These are phyloP conservation scores for Motacilla alba DNA, from an alignment of 2,113 vertebrate genomes.

Conservation along the genomic window DNA sequence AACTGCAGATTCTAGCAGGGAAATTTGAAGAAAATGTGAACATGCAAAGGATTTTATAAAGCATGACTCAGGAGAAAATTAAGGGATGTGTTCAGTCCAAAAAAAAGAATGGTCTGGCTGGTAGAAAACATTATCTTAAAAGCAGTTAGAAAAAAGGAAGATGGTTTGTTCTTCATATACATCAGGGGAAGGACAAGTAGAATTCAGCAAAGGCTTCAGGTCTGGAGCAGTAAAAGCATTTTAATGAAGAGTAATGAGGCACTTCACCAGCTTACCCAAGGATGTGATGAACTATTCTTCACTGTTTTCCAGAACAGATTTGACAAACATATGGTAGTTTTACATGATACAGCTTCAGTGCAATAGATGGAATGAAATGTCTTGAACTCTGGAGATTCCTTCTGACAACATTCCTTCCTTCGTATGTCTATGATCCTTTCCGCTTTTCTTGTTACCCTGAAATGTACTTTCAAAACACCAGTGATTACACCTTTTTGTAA, in stretches of 20 bases:
- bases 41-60: neutral
- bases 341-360: neutral
- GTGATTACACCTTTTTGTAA: neutral
- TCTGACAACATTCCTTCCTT: neutral
- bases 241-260: slow-evolving; percentile 54
- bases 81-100: neutral
- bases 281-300: slow-evolving; percentile 29
- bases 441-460: neutral
- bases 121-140: neutral
- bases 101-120: neutral
- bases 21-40: neutral
- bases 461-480: neutral
- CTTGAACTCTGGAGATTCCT: neutral
- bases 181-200: neutral
- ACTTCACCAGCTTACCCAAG: slow-evolving; percentile 16
- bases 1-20: neutral
- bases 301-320: slow-evolving; percentile 27
- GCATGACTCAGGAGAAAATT: neutral
- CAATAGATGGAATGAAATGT: neutral
- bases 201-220: neutral
- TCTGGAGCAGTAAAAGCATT: neutral
- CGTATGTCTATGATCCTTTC: neutral
- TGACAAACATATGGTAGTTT: slow-evolving; percentile 21
- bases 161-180: neutral
- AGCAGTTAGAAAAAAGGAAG: neutral